Evolutionary conservation across 2,888 invertebrate species (phyloP), one percentile per base, ranked within the genome.

Genomic region (Euplagia quadripunctaria): DNA sequence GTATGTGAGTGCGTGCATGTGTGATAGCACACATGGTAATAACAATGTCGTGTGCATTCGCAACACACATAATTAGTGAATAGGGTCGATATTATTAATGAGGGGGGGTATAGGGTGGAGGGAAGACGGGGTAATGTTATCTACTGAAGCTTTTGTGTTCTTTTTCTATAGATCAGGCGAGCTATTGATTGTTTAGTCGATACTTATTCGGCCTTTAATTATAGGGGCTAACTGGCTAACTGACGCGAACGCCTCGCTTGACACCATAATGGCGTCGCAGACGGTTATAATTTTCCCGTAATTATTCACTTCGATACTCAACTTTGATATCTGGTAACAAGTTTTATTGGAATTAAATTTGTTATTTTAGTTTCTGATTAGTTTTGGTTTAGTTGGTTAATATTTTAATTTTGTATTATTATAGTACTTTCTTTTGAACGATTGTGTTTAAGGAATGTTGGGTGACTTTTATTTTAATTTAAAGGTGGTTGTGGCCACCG

Each of bases 21-120:
- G 80, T 71, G 71, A 70, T 70, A 68, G 69, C 77, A 76, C 76
- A 79, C 78, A 82, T 73, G 70, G 74, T 79, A 75, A 81, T 81
- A 81, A 81, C 80, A 81, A 75, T 75, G 79, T 81, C 77, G 88
- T 87, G 89, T 95, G 95, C 96, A 96, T 96, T 96, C 94, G 95
- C 95, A 94, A 94, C 94, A 94, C 92, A 94, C 92, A 93, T 96
- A 96, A 96, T 96, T 96, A 96, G 96, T 95, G 93, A 92, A 93
- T 91, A 87, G 91, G 94, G 94, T 94, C 93, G 93, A 95, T 95
- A 95, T 93, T 96, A 95, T 96, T 96, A 96, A 96, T 96, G 96
- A 96, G 96, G 86, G 92, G 92, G 92, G 89, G 88, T 87, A 80
- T 75, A 77, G 76, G 80, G 78, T 70, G 83, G 87, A 85, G 89